Base-by-base conservation (phyloP, 1,140 invertebrate species). In the Euura lappo region DNA sequence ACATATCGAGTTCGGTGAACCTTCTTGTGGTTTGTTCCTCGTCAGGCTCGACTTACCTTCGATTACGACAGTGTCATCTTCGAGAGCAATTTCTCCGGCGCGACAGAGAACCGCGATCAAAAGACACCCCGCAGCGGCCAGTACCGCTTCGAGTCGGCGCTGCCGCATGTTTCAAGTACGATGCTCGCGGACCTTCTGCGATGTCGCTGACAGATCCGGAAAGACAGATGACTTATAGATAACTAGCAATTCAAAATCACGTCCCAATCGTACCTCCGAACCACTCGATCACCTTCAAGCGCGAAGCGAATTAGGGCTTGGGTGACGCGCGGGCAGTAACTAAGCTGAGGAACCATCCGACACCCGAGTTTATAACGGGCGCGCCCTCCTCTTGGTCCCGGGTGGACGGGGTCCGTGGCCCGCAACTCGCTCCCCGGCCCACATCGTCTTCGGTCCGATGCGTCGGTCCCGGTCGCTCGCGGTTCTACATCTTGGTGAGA, bases 361-460 rank as follows among this genome's bases (percentile, higher is more conserved):
- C 77, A 80, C 83, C 77, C 81, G 83, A 84, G 80, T 85, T 87
- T 87, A 88, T 88, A 88, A 87, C 86, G 84, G 86, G 83, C 84
- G 84, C 77, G 84, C 82, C 84, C 85, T 85, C 81, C 84, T 81
- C 84, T 80, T 77, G 46, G 69, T 75, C 64, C 68, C 73, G 72
- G 69, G 71, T 11, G 51, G 51, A 60, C 51, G 51, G 51, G 51
- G 51, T n/a, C 51, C 51, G 8, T n/a, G 51, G 51, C 8, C 51
- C 51, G 51, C 51, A 60, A 60, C 51, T 60, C 8, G 51, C 51
- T 60, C 51, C 51, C 51, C 51, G 51, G 13, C 51, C 51, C 51
- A 60, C 51, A n/a, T 60, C 10, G 51, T 11, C 8, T 60, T 60
- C 51, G 13, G 8, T 60, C 51, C 51, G 8, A 60, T 60, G 13